Evolutionary conservation across 1,140 invertebrate species (phyloP), one percentile per base, ranked within the genome.

Genomic region (Platorchestia sp.): DNA sequence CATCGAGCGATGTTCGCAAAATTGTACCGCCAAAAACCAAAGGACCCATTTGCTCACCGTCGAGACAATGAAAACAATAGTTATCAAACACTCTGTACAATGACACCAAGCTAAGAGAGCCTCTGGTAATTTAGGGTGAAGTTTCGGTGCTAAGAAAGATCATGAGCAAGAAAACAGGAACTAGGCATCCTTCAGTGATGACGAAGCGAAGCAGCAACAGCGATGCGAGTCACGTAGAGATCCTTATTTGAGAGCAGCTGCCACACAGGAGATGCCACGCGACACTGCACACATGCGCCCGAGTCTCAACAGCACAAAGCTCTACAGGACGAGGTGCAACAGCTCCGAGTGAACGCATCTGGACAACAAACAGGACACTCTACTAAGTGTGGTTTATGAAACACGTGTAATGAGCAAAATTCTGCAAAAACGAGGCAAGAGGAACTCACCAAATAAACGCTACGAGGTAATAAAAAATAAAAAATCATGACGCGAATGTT

Each of bases 181-280:
- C 10, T 19, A 27, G 36, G 10, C 59, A 75, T 27, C 27, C 59
- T 75, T 75, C 36, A 75, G 59, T 75, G 59, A 27, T 75, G 59
- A 75, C 59, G 59, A 36, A 75, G 59, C 27, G 59, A 75, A 75
- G 59, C 14, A 75, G 59, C 10, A 75, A 36, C 59, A 36, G 59
- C 14, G 87, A 89, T 89, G 87, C 87, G 42, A 41, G 43, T 89
- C 87, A 89, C 87, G 87, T 89, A 89, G 87, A 42, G 87, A 43
- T 42, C 87, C 87, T 89, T 89, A 42, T 42, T 89, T 89, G n/a
- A 16, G 87, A 44, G 41, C 87, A 89, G 87, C 87, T 89, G 87
- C 87, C 41, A 36, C 87, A 89, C 87, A 41, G 27, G n/a, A 6
- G 36, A 6, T 36, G 41, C 47, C 47, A 51, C 47, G 7, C 87